A percentile compares a stretch with the other conserved stretches of the same genome.
These are phyloP conservation scores for Diarsia mendica DNA, from an alignment of 2,888 invertebrate genomes.

Conservation along the genomic window DNA sequence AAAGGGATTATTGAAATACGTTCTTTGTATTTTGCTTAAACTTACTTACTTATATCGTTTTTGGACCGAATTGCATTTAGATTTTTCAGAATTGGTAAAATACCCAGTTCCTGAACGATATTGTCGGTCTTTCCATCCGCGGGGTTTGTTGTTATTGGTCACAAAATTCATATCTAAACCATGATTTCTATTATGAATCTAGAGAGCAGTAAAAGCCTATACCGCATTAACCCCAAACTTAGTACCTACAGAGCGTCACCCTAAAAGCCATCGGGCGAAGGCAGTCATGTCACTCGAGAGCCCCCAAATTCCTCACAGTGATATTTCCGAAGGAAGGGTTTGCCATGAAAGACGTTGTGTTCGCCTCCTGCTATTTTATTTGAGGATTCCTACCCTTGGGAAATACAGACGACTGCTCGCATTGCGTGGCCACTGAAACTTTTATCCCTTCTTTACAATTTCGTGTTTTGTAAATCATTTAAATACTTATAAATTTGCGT, in stretches of 20 bases:
- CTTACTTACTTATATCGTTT: background rate
- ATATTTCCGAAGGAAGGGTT: constrained; percentile 77
- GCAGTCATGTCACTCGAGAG: constrained; percentile 77
- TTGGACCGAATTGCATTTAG: background rate
- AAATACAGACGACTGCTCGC: constrained; percentile 72
- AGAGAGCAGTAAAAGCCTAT: constrained; percentile 37
- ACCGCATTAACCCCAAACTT: constrained; percentile 36
- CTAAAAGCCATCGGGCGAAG: constrained; percentile 73
- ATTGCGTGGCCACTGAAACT: constrained; percentile 62
- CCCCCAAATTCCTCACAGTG: constrained; percentile 76
- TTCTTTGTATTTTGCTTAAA: background rate
- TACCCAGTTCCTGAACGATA: background rate
- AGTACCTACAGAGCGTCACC: constrained; percentile 53
- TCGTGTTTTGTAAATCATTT: constrained; percentile 62
- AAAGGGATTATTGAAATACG: background rate
- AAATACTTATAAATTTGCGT: constrained; percentile 60
- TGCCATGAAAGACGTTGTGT: constrained; percentile 72
- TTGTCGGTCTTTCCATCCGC: background rate
- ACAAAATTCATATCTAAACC: background rate
- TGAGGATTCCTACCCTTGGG: constrained; percentile 74
- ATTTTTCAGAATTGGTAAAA: background rate
- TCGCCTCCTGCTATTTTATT: constrained; percentile 73
- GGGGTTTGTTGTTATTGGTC: background rate
- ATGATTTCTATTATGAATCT: background rate
- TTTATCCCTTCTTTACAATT: constrained; percentile 66